Evolutionary conservation across 1,140 invertebrate species (phyloP).

Genomic region (Archivesica marissinica): DNA sequence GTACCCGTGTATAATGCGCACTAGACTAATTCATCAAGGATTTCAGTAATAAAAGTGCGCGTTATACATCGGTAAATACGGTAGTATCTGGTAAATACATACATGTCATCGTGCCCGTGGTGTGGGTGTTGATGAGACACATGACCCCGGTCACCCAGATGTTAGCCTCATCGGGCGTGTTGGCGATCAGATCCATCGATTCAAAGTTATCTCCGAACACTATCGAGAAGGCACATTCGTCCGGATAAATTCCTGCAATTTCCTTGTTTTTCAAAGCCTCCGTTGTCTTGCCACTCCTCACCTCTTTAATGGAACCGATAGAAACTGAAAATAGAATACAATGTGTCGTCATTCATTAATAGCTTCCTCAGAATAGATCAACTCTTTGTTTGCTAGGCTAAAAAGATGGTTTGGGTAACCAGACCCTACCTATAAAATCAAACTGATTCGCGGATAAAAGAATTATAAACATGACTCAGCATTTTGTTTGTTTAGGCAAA

Average conservation of each 20-base stretch:
- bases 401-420: too few relatives aligned
- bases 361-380: neutral
- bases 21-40: too few relatives aligned
- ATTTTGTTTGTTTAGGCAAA: too few relatives aligned
- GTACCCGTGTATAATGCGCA: too few relatives aligned
- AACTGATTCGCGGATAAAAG: too few relatives aligned
- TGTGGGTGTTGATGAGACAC: constrained; percentile 85
- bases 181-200: constrained; percentile 87
- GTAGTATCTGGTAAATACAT: neutral
- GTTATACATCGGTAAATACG: too few relatives aligned
- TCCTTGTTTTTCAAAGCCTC: constrained; percentile 86
- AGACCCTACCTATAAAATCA: too few relatives aligned
- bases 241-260: constrained; percentile 84
- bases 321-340: constrained; percentile 84
- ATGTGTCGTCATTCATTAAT: neutral
- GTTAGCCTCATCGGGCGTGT: constrained; percentile 87
- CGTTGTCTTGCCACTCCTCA: constrained; percentile 87
- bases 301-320: constrained; percentile 86
- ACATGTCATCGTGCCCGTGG: constrained; percentile 67
- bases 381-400: too few relatives aligned
- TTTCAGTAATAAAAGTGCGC: too few relatives aligned
- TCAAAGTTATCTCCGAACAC: constrained; percentile 88
- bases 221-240: constrained; percentile 88
- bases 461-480: too few relatives aligned
- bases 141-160: constrained; percentile 88